Conservation (phyloP, 2,113 vertebrate genomes). For the Salvelinus fontinalis region DNA sequence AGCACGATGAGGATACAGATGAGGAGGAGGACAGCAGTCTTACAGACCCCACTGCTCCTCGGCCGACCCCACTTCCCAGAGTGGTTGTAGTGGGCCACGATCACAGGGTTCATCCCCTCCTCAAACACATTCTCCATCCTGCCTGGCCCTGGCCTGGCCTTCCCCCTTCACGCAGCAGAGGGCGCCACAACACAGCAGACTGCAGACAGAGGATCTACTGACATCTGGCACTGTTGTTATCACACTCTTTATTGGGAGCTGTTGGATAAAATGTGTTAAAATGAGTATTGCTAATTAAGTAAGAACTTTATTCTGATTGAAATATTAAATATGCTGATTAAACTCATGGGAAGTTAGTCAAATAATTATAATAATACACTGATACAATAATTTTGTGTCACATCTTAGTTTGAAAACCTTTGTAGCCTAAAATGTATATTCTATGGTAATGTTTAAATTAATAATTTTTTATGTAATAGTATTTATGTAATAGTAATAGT, state of each 20-base stretch:
- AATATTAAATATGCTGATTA: background rate
- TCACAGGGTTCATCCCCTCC: slow-evolving; percentile 69
- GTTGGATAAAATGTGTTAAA: background rate
- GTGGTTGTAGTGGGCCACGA: slow-evolving; percentile 76
- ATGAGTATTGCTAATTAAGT: background rate
- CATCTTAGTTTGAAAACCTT: background rate
- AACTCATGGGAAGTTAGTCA: background rate
- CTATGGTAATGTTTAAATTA: too few relatives aligned
- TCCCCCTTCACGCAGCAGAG: slow-evolving; percentile 65
- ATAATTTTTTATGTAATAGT: background rate
- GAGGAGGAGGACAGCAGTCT: slow-evolving; percentile 67
- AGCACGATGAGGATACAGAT: slow-evolving; percentile 75
- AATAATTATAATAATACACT: too few relatives aligned
- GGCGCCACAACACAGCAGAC: slow-evolving; percentile 62
- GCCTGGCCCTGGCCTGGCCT: slow-evolving; percentile 20
- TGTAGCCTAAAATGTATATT: background rate
- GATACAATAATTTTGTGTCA: background rate
- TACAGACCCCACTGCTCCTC: slow-evolving; percentile 50
- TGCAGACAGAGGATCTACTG: slow-evolving; percentile 4
- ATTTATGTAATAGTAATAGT: background rate
- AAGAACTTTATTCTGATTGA: background rate
- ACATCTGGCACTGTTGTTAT: slow-evolving; percentile 42
- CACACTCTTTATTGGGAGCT: slow-evolving; percentile 13
- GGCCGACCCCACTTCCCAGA: slow-evolving; percentile 73
- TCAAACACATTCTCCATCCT: slow-evolving; percentile 55